phyloP scores from a whole-genome alignment of 2,888 invertebrate genomes.

The Ormyrus thymus region DNA sequence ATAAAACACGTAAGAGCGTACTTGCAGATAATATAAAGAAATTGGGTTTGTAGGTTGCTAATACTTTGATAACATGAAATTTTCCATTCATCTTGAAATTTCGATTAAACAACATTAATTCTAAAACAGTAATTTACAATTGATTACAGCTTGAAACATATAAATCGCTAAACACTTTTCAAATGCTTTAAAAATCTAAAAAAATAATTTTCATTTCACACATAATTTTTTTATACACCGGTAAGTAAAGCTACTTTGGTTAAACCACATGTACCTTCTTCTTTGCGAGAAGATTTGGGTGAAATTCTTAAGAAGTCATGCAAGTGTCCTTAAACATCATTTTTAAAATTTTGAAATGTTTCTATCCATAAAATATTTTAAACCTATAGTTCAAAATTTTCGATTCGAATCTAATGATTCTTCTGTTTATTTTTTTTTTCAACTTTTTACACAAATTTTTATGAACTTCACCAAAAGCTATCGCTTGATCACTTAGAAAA shows the following conservation, averaged over 20 bases:
- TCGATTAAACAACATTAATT: constrained; percentile 30
- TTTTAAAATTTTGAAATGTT: constrained; percentile 7
- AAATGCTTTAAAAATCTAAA: constrained; percentile 52
- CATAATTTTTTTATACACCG: constrained; percentile 31
- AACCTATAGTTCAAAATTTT: constrained; percentile 19
- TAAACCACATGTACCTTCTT: constrained; percentile 43
- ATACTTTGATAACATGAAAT: constrained; percentile 36
- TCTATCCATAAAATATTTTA: neutral
- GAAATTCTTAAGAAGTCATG: constrained; percentile 44
- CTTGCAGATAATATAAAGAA: constrained; percentile 32
- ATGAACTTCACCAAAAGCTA: constrained; percentile 43
- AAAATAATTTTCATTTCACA: constrained; percentile 49
- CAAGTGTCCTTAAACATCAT: constrained; percentile 13
- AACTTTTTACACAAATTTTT: constrained; percentile 44
- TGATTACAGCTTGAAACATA: constrained; percentile 16
- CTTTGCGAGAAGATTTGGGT: constrained; percentile 28
- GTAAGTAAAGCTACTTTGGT: constrained; percentile 54
- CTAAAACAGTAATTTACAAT: constrained; percentile 21
- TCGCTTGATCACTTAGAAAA: constrained; percentile 40
- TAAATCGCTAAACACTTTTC: constrained; percentile 39
- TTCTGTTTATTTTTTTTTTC: constrained; percentile 13
- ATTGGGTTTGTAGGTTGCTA: constrained; percentile 21
- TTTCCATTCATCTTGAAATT: constrained; percentile 16
- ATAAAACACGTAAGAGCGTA: constrained; percentile 32
- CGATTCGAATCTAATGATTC: constrained; percentile 28